Evolutionary conservation across 2,113 vertebrate species (phyloP).

Genomic region (Cyrtonyx montezumae): DNA sequence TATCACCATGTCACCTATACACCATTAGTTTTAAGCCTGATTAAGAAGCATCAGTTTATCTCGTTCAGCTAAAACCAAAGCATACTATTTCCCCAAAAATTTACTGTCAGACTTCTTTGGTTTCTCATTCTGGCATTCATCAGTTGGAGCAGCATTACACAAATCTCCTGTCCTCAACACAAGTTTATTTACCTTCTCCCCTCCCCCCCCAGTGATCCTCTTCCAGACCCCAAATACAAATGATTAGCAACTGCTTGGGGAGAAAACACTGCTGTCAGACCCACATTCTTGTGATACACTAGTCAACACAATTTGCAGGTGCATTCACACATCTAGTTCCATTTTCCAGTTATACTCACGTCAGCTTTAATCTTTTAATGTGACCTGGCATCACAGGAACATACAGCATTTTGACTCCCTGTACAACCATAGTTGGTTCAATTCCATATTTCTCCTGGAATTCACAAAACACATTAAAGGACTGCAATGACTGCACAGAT

Average conservation of each 20-base stretch:
- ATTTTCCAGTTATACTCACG: conserved; percentile 81
- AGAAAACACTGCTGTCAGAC: not conserved
- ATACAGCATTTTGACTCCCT: conserved; percentile 99
- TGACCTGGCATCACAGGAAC: conserved; percentile 98
- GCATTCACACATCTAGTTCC: not conserved
- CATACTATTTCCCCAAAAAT: not conserved
- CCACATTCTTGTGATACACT: rapidly evolving
- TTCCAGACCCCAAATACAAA: not conserved
- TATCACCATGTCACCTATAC: too few relatives aligned
- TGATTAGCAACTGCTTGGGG: not conserved
- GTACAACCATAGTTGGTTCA: conserved; percentile 96
- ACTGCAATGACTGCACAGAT: not conserved
- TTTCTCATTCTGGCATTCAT: not conserved
- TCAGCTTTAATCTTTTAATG: conserved; percentile 94
- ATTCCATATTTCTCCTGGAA: conserved; percentile 94
- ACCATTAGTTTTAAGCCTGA: not conserved
- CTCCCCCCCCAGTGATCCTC: not conserved
- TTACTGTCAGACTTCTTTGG: not conserved
- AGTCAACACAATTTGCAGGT: not conserved
- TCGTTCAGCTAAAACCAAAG: not conserved
- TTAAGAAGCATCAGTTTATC: not conserved
- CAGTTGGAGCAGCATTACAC: not conserved
- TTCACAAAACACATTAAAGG: conserved; percentile 15
- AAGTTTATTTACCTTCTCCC: not conserved
- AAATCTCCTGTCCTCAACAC: not conserved